Percentiles rank a stretch among this genome's conserved stretches.
These are phyloP conservation scores for Pseudomugil tenellus DNA, from an alignment of 2,797 vertebrate genomes.

Conservation along the genomic window DNA sequence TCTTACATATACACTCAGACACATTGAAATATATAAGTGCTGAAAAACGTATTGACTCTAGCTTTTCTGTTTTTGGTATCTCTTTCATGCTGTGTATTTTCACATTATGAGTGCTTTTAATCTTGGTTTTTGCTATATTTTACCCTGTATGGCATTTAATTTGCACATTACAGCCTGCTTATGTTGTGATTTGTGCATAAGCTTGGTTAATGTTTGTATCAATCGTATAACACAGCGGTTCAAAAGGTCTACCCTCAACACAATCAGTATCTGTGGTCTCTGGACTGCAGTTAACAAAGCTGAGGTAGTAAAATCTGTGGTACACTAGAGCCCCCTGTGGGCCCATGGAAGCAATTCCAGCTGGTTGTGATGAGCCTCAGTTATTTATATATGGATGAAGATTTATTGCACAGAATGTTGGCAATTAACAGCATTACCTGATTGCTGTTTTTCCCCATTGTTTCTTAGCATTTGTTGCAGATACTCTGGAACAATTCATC, in stretches of 20 bases:
- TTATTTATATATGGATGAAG: conserved; percentile 60
- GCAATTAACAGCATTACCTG: conserved; percentile 51
- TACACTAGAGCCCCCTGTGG: conserved; percentile 96
- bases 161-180: conserved; percentile 47
- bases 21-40: conserved; percentile 48
- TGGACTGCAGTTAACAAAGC: conserved; percentile 50
- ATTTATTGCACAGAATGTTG: conserved; percentile 56
- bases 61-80: conserved; percentile 38
- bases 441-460: conserved; percentile 20
- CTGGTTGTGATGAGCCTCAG: conserved; percentile 39
- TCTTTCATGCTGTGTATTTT: conserved; percentile 25
- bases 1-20: conserved; percentile 29
- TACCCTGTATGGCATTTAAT: conserved; percentile 48
- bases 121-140: conserved; percentile 20
- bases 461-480: conserved; percentile 30
- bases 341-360: conserved; percentile 67
- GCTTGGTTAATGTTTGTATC: conserved; percentile 76
- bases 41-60: conserved; percentile 51
- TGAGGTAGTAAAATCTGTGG: conserved; percentile 81
- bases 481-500: conserved; percentile 20
- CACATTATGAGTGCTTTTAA: conserved; percentile 5
- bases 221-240: conserved; percentile 68
- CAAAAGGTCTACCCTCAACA: conserved; percentile 76
- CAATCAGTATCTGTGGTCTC: conserved; percentile 60
- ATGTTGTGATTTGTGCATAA: conserved; percentile 61